Evolutionary conservation across 2,113 vertebrate species (phyloP), one percentile per base, ranked within the genome.

Genomic region (Aplodontia rufa): DNA sequence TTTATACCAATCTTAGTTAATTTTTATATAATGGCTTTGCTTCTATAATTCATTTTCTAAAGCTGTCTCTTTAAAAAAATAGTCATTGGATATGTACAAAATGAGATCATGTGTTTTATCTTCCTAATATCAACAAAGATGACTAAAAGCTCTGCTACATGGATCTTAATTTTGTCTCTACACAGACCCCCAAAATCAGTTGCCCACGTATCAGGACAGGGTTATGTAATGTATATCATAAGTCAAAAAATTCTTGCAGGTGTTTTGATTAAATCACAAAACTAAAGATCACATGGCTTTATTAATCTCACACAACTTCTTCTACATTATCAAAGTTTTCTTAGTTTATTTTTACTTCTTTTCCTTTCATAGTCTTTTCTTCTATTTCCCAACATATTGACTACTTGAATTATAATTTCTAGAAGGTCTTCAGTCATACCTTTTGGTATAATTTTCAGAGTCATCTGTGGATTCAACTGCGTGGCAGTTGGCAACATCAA

Each of bases 401-500:
- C 19, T 45, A 68, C 79, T 74, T 87, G 40, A 94, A 51, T 5
- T 35, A 17, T 93, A 95, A 94, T 92, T 95, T 90, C 71, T 91
- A 78, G 80, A 86, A 90, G 12, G 51, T 49, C 55, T 68, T 93
- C 30, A 75, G 5, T 71, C 90, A 83, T 66, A 94, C 53, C 17
- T 82, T 81, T 28, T 69, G 30, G 24, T 78, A 92, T 74, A 87
- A 92, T 82, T 94, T 91, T 93, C 76, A 79, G 47, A 87, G 86
- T 95, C 64, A 93, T 92, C 80, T 96, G 66, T 88, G 53, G 37
- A 74, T 93, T 96, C 80, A 95, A 93, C 87, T 93, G 35, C 88
- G 80, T 92, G 68, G n/a, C 80, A 93, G 76, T 80, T 96, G 96
- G 90, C 53, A 91, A 26, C 47, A 51, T 93, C 95, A 91, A 75